Base-by-base conservation (phyloP, 2,888 invertebrate species). In the Gari tellinella region DNA sequence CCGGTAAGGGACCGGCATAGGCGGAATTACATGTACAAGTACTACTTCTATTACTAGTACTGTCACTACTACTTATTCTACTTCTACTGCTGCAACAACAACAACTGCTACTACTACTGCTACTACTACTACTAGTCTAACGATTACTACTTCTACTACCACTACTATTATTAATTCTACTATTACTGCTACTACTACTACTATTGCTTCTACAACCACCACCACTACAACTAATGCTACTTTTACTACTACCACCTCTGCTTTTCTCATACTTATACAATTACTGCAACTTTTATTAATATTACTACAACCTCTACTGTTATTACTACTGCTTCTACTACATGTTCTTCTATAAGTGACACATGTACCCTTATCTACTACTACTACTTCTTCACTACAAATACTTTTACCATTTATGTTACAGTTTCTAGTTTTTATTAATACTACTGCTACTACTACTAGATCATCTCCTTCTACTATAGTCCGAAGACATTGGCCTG, bases 351-450 rank as follows among this genome's bases (percentile, higher is more conserved):
- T 43, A 41, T 19, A 23, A 56, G 12, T 56, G 41, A 12, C 41
- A 56, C 56, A 19, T 41, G 41, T 56, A 56, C n/a, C n/a, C n/a
- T n/a, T n/a, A n/a, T n/a, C 43, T 60, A 60, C 60, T 17, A 60
- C 60, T 48, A 60, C 60, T 60, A 60, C 60, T 48, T 14, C 60
- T 45, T n/a, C n/a, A 60, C 60, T 46, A 60, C 60, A 25, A 60
- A 46, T 60, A 48, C 60, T 60, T 26, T 48, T 48, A 60, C 60
- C 23, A 60, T 48, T 48, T 31, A 46, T 60, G 48, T 21, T 60
- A 48, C 26, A 14, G 21, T 37, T 60, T 48, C 31, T 48, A 48
- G n/a, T 48, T 60, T 25, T 31, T 60, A 60, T 48, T 46, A 60
- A 46, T 60, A 60, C 48, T 48, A 60, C 60, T 60, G 23, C 60